Conservation (phyloP, 2,888 invertebrate species). For the Thalpophila matura region DNA sequence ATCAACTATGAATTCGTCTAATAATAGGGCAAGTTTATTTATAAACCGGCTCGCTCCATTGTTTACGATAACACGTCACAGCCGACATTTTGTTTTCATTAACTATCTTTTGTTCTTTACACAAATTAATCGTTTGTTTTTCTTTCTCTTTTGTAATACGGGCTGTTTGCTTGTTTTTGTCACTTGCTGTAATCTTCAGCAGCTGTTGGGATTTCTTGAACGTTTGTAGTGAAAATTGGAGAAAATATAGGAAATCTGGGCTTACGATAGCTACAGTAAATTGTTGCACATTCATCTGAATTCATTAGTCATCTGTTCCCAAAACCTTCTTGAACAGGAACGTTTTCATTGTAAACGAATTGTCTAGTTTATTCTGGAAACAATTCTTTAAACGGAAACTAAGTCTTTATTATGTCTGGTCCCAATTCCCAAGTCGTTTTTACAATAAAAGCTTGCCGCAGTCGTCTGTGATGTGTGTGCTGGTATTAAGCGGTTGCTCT, state of each 20-base stretch:
- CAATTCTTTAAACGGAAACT: not conserved
- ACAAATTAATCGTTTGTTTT: slow-evolving; percentile 43
- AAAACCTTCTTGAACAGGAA: not conserved
- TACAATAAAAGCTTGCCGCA: slow-evolving; percentile 2
- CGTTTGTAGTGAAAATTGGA: not conserved
- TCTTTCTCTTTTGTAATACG: slow-evolving; percentile 27
- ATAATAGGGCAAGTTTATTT: slow-evolving; percentile 47
- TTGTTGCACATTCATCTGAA: not conserved
- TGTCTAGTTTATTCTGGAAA: not conserved
- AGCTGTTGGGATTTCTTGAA: slow-evolving; percentile 4
- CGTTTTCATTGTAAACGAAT: too few species aligned
- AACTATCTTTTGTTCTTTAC: slow-evolving; percentile 57
- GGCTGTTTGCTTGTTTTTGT: slow-evolving; percentile 31
- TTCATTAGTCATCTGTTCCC: not conserved
- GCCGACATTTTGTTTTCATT: slow-evolving; percentile 58
- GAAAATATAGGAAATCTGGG: not conserved
- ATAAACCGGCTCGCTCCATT: slow-evolving; percentile 48
- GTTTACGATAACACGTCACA: slow-evolving; percentile 56
- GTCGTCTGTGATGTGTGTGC: slow-evolving; percentile 14
- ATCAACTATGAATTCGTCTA: slow-evolving; percentile 44
- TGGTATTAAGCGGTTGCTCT: slow-evolving; percentile 18
- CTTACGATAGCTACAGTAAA: not conserved
- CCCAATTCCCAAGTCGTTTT: not conserved
- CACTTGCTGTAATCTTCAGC: slow-evolving; percentile 23
- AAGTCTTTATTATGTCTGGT: not conserved